Evolutionary conservation across 2,888 invertebrate genomes (phyloP), one percentile per base, ranked within the genome.

Genomic region (Pardosa pseudoannulata): DNA sequence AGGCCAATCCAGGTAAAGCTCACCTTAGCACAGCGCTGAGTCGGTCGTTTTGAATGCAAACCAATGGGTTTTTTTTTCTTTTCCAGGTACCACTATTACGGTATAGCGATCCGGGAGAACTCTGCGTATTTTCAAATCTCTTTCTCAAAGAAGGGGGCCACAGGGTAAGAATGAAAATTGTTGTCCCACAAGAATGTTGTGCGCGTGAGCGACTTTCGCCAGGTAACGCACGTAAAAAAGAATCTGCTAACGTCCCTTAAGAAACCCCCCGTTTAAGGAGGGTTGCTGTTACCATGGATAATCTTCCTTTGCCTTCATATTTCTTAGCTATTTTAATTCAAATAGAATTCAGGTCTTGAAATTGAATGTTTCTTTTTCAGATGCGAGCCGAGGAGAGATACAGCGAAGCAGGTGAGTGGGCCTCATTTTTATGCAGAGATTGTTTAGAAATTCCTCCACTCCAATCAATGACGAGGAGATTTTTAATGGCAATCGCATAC

Each of bases 11-110:
- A 92, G 92, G 83, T 83, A 91, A 11, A 29, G 3, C 62, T 27
- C 11, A 27, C 32, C 16, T 6, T 67, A 2, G 28, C 31, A 31
- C 68, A 68, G 36, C 29, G 3, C 29, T 23, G 3, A 36, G n/a
- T n/a, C 13, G 29, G 23, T n/a, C 13, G 28, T 50, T 5, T 23
- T 29, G n/a, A 31, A 13, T 9, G 56, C n/a, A n/a, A 28, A n/a
- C n/a, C n/a, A n/a, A n/a, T n/a, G n/a, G n/a, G 23, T 23, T 56
- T 50, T 19, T 65, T 75, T 79, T 62, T 81, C 70, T 39, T 41
- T 72, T 70, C 23, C 65, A 83, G 83, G 81, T 92, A 92, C 88
- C 93, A 93, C 89, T 93, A 93, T 89, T 93, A 93, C 89, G 93
- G 93, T 13, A 92, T 93, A 39, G 93, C 92, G 5, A 91, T 93